Conservation (phyloP, 2,888 invertebrate genomes). For the Lycocerus yunnanus region DNA sequence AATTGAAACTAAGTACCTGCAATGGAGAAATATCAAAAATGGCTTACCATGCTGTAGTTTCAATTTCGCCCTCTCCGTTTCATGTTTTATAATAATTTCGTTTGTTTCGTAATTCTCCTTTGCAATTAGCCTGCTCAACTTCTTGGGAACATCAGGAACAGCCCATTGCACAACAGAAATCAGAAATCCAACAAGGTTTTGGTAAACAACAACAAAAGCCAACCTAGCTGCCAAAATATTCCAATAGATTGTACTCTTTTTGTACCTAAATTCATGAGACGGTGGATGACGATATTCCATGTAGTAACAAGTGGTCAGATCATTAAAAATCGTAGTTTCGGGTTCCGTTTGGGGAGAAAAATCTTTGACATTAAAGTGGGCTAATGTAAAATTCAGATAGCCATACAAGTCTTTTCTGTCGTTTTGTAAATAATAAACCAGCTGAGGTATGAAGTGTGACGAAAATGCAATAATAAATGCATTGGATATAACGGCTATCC, state of each 20-base stretch:
- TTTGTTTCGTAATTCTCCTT: conserved; percentile 74
- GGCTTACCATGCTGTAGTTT: conserved; percentile 28
- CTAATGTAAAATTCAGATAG: conserved; percentile 71
- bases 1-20: not conserved
- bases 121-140: conserved; percentile 71
- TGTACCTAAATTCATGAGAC: conserved; percentile 58
- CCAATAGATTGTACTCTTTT: conserved; percentile 72
- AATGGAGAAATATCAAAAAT: not conserved
- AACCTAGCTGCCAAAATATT: conserved; percentile 73
- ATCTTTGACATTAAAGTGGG: conserved; percentile 68
- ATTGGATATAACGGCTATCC: conserved; percentile 77
- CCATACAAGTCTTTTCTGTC: conserved; percentile 57
- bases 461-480: conserved; percentile 81
- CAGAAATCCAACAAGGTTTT: conserved; percentile 76
- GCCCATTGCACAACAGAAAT: conserved; percentile 75
- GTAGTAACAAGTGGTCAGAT: conserved; percentile 62
- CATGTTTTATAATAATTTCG: conserved; percentile 74
- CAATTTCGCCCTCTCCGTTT: conserved; percentile 60
- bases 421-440: conserved; percentile 68
- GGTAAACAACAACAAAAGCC: conserved; percentile 77
- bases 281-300: conserved; percentile 71
- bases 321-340: conserved; percentile 40
- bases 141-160: conserved; percentile 76
- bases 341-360: conserved; percentile 57
- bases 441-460: conserved; percentile 78